These are phyloP conservation scores for Marmota monax DNA, from an alignment of 2,113 vertebrate genomes.

Conservation along the genomic window DNA sequence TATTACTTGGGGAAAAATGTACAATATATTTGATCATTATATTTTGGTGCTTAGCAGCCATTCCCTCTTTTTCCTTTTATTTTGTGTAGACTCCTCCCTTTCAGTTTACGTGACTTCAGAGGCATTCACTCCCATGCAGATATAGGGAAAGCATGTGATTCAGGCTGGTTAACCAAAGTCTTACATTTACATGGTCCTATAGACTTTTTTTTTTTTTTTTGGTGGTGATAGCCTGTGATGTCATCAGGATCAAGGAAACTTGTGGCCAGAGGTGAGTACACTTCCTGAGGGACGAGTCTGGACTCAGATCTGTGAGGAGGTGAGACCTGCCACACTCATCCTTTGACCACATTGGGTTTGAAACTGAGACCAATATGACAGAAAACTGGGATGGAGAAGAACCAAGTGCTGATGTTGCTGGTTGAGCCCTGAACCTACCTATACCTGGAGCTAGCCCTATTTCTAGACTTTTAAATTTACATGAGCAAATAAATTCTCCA, in stretches of 20 bases:
- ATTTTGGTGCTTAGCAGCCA: background rate
- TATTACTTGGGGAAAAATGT: background rate
- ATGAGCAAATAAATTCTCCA: background rate
- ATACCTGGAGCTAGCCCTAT: background rate
- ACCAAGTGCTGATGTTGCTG: background rate
- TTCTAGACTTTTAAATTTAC: background rate
- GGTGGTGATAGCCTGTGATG: background rate
- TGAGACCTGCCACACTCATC: background rate
- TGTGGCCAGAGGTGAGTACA: background rate
- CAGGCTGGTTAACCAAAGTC: background rate
- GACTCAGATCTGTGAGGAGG: background rate
- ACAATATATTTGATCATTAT: background rate
- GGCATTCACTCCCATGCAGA: background rate
- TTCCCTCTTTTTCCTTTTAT: background rate
- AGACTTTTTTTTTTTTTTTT: background rate
- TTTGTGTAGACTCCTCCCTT: too few relatives aligned
- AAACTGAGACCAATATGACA: background rate
- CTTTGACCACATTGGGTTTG: background rate
- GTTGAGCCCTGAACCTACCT: background rate
- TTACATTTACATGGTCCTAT: background rate
- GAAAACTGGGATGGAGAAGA: background rate
- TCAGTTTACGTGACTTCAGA: background rate
- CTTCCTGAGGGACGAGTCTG: background rate
- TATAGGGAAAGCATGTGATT: background rate
- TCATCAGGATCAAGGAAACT: conserved; percentile 7